Base-by-base conservation (phyloP, 2,797 vertebrate species). In the Sebastes hubbsi region DNA sequence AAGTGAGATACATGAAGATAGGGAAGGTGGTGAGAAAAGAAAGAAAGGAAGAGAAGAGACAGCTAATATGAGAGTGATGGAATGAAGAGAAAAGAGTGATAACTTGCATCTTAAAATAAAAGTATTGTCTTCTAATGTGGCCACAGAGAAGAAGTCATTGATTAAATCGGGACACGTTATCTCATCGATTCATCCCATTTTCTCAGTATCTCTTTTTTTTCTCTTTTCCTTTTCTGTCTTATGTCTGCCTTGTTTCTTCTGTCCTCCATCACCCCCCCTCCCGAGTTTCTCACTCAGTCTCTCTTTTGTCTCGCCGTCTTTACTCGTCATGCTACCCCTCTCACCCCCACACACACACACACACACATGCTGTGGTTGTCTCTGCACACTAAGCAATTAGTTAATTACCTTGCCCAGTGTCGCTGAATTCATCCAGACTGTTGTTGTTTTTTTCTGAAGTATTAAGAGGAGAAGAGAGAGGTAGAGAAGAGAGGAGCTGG, bases 371-470 rank as follows among this genome's bases (percentile, higher is more conserved):
- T 27, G 24, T 25, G 62, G 29, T 67, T 65, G 66, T 79, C 72
- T 80, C 67, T 61, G 70, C 80, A 65, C 75, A 76, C 75, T 85
- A 58, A 58, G 82, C 81, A 89, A 71, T 87, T 83, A 73, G 75
- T 77, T 88, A 89, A 91, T 87, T 84, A 83, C 83, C 75, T 66
- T 30, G 73, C 75, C 62, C 55, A 11, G 83, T 84, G 86, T 88
- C 32, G 22, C 24, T 13, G 78, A 75, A 84, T 91, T 89, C 83
- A 75, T 74, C 83, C 62, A 61, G 54, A 60, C 78, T 65, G 67
- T 73, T 81, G 60, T 67, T 52, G n/a, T 68, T 77, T 72, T 88
- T 81, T 68, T 64, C 54, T 78, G 76, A 75, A 81, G 77, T 54
- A 76, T 52, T 29, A 46, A 75, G 27, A 55, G 20, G 55, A 54